phyloP scores from a whole-genome alignment of 1,140 invertebrate genomes.

The Brachionus plicatilis region DNA sequence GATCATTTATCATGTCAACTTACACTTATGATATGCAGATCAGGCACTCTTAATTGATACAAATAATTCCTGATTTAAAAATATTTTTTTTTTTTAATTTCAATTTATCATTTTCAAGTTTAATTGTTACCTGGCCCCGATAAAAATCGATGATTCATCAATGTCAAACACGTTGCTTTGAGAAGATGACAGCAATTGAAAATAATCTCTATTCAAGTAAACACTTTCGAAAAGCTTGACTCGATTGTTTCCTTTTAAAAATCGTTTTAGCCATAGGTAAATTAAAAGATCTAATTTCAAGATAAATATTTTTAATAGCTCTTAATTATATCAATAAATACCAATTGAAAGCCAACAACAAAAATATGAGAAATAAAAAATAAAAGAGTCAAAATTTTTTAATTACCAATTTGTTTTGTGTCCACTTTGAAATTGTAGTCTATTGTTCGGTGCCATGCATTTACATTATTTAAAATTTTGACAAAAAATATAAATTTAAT shows the following conservation, averaged over 20 bases:
- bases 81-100: background rate
- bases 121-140: background rate
- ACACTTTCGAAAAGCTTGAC: slow-evolving; percentile 21
- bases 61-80: slow-evolving; percentile 5
- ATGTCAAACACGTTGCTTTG: background rate
- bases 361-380: background rate
- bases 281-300: background rate
- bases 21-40: background rate
- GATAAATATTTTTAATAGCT: background rate
- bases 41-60: slow-evolving; percentile 4
- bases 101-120: background rate
- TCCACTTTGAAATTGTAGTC: background rate
- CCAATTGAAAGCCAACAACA: too few relatives aligned
- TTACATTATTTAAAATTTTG: background rate
- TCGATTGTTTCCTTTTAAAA: background rate
- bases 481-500: slow-evolving; percentile 20
- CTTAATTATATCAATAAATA: background rate
- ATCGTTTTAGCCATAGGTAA: background rate
- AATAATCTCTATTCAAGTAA: slow-evolving; percentile 14
- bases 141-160: slow-evolving; percentile 4
- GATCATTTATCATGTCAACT: background rate
- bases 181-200: slow-evolving; percentile 6
- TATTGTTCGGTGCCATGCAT: background rate
- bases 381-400: background rate
- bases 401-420: background rate